Percentiles rank a stretch among this genome's conserved stretches.
Evolutionary conservation across 2,797 vertebrate species (phyloP).

Genomic region (Discoglossus pictus): DNA sequence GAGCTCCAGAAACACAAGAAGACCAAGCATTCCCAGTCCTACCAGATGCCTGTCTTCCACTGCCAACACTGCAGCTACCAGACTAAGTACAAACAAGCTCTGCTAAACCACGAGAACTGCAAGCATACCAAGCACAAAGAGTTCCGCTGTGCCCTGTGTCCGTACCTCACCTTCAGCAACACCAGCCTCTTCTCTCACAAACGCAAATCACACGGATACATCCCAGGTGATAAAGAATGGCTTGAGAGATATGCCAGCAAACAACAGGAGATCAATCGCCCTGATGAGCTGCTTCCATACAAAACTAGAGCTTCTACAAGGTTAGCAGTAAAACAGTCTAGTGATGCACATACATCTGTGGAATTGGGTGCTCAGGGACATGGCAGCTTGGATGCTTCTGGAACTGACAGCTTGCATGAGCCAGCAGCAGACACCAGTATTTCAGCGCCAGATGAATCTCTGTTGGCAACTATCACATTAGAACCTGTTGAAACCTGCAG

Average conservation of each 20-base stretch:
- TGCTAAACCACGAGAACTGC: conserved; percentile 95
- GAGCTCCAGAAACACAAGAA: conserved; percentile 94
- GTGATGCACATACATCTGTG: conserved; percentile 24
- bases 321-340: background rate
- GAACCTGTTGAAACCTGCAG: conserved; percentile 58
- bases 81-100: conserved; percentile 87
- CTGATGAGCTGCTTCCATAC: conserved; percentile 60
- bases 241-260: conserved; percentile 80
- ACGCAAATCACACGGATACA: conserved; percentile 87
- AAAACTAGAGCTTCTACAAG: conserved; percentile 51
- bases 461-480: conserved; percentile 27
- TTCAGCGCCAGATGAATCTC: conserved; percentile 29
- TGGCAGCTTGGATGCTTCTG: background rate
- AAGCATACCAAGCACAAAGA: conserved; percentile 89
- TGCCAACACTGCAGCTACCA: conserved; percentile 91
- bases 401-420: conserved; percentile 18
- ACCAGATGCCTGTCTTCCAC: conserved; percentile 71
- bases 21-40: conserved; percentile 79
- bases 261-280: conserved; percentile 74
- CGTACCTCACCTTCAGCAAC: conserved; percentile 89
- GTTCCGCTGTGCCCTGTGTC: conserved; percentile 87
- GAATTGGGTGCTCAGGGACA: conserved; percentile 9
- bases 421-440: background rate
- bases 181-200: conserved; percentile 96
- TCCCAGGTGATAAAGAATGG: conserved; percentile 90